phyloP scores from a whole-genome alignment of 1,140 invertebrate species.

The Polypedilum pembai region DNA sequence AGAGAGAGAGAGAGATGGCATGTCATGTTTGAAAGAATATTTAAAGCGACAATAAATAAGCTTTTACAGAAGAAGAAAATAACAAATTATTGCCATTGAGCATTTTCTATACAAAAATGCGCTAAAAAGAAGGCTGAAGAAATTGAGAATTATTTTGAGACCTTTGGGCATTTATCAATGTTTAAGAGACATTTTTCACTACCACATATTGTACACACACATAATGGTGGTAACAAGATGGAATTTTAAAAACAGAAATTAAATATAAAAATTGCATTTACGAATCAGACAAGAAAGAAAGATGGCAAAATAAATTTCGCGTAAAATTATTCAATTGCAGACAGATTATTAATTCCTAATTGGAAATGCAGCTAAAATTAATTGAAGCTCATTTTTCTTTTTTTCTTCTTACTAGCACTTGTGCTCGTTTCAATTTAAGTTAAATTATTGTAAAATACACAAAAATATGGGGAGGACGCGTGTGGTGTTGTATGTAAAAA shows the following conservation, averaged over 20 bases:
- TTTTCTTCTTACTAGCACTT: too few relatives aligned
- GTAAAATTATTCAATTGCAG: slow-evolving; percentile 23
- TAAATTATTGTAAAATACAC: too few relatives aligned
- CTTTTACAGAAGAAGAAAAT: neutral
- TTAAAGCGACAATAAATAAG: slow-evolving; percentile 9
- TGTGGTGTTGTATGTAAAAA: slow-evolving; percentile 11
- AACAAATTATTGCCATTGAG: slow-evolving; percentile 13
- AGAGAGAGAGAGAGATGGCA: neutral
- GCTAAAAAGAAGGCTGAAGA: neutral
- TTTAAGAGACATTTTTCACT: slow-evolving; percentile 26
- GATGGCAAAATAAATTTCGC: neutral
- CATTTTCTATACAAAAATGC: neutral
- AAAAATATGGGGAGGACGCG: neutral
- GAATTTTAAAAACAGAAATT: neutral
- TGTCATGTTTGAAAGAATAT: slow-evolving; percentile 12
- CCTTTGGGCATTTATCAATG: slow-evolving; percentile 19
- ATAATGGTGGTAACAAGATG: neutral
- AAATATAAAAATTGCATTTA: neutral
- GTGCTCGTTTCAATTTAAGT: too few relatives aligned
- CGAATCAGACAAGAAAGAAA: neutral
- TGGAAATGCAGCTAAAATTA: neutral
- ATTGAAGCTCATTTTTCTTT: slow-evolving; percentile 9
- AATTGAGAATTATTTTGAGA: slow-evolving; percentile 7
- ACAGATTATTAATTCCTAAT: slow-evolving; percentile 20
- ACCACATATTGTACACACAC: slow-evolving; percentile 7